Evolutionary conservation across 2,113 vertebrate genomes (phyloP).

Genomic region (Phylloscopus trochiloides): DNA sequence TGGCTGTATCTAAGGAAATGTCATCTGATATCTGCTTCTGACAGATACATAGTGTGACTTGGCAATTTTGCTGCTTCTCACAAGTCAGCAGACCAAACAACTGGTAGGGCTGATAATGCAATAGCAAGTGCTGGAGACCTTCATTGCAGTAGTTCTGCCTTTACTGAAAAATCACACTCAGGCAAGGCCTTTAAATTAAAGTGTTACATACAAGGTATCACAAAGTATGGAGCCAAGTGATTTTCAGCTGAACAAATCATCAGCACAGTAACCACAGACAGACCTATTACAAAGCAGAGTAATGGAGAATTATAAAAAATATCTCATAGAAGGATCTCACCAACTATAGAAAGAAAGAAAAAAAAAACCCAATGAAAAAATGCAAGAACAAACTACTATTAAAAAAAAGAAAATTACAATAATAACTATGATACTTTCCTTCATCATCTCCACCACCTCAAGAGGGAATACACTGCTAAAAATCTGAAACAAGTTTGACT

Average conservation of each 20-base stretch:
- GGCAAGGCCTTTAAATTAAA: neutral
- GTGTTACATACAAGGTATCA: neutral
- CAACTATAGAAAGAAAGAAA: neutral
- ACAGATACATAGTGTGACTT: neutral
- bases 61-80: neutral
- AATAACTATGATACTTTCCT: neutral
- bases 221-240: neutral
- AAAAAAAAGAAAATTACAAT: neutral
- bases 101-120: neutral
- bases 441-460: rapidly evolving
- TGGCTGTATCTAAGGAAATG: neutral
- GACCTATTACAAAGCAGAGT: neutral
- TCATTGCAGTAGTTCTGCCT: neutral
- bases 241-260: neutral
- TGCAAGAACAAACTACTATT: neutral
- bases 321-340: neutral
- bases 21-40: neutral
- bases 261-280: neutral
- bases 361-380: neutral
- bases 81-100: neutral
- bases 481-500: neutral
- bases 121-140: neutral
- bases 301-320: neutral
- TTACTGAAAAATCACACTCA: neutral
- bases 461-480: neutral